Percentiles rank a stretch among this genome's conserved stretches.
These are phyloP conservation scores for Amblyraja radiata DNA, from an alignment of 2,797 vertebrate species.

Conservation along the genomic window DNA sequence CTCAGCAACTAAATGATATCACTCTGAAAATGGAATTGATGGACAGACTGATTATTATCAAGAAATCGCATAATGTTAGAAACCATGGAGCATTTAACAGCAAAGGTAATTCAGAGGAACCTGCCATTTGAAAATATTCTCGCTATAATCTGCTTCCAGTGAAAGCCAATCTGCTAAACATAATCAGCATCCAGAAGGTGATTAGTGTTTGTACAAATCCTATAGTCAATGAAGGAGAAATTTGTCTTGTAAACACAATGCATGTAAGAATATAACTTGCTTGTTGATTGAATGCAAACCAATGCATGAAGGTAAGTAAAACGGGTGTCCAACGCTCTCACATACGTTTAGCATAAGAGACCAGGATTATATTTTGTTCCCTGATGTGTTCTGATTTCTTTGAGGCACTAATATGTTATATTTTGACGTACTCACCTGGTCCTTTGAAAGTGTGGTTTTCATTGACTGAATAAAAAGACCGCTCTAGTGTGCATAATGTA, in stretches of 20 bases:
- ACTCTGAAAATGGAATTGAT: background rate
- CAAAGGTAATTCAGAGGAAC: background rate
- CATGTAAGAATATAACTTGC: too few relatives aligned
- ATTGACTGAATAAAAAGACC: slow-evolving; percentile 1
- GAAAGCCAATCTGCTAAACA: background rate
- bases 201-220: background rate
- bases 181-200: background rate
- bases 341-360: too few relatives aligned
- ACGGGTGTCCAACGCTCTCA: too few relatives aligned
- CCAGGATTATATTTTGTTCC: too few relatives aligned
- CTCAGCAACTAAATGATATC: slow-evolving; percentile 8
- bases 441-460: background rate
- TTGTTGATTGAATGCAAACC: too few relatives aligned
- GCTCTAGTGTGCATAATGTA: background rate
- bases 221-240: background rate
- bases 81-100: background rate
- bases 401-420: background rate
- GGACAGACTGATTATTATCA: background rate
- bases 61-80: background rate
- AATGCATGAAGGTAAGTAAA: too few relatives aligned
- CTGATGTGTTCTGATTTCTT: background rate
- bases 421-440: background rate
- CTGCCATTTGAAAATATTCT: background rate
- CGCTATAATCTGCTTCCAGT: background rate
- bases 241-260: too few relatives aligned